Base-by-base conservation (phyloP, 1,140 invertebrate species). In the Phymastichus coffea region DNA sequence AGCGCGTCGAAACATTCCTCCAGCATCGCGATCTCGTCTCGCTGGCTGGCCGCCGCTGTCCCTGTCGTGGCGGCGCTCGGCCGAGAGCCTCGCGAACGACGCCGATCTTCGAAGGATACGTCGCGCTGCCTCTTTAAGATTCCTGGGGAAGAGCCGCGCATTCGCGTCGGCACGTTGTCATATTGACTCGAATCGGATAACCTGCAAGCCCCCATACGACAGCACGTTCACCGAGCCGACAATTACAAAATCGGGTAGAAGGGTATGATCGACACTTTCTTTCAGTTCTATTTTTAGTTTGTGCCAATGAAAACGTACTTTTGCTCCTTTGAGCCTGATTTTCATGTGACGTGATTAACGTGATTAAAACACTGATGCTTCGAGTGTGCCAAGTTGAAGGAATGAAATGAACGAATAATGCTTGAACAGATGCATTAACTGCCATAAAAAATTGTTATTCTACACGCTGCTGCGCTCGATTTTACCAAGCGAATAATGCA, bases 101-200 rank as follows among this genome's bases (percentile, higher is more conserved):
- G 68, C 43, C 72, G 73, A 63, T 72, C 67, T 40, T 65, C 75
- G 61, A 73, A 79, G 41, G 67, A 74, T 23, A 68, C 72, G 53
- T 79, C 78, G 23, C 75, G 75, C 61, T 64, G 64, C 43, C 65
- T 69, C 53, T 72, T 80, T 57, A 73, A 65, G 52, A 72, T 74
- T 40, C 70, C 69, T 30, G 74, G 68, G 40, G 75, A 70, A 30
- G 66, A 63, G 38, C 68, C 66, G 57, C 65, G 70, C 70, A 80
- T 78, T 30, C 74, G 69, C 15, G 75, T 70, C 22, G 78, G 77
- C 40, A 80, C 75, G 63, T 79, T 80, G 66, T 79, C 78, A 66
- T 78, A 80, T 35, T 80, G 77, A 63, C 78, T 79, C 48, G 70
- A 75, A 57, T 79, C 75, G 9, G 76, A 79, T 66, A 73, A 73